A percentile compares a stretch with the other conserved stretches of the same genome.
These are phyloP conservation scores for Leptogaster cylindrica DNA, from an alignment of 2,888 invertebrate genomes.

Conservation along the genomic window DNA sequence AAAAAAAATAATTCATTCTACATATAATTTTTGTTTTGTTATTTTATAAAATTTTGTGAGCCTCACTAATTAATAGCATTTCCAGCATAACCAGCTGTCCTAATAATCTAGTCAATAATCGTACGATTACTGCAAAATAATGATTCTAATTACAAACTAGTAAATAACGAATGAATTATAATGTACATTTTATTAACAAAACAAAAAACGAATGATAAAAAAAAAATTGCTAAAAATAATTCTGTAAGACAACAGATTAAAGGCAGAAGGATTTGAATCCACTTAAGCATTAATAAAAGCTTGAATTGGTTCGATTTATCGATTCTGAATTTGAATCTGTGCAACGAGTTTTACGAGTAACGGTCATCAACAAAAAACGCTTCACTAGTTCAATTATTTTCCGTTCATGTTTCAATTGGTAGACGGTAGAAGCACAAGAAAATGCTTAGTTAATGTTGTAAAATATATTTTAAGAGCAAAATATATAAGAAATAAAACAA, in stretches of 20 bases:
- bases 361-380: conserved; percentile 7
- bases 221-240: conserved; percentile 5
- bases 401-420: not conserved
- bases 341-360: conserved; percentile 20
- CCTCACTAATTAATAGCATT: not conserved
- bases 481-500: no score
- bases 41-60: conserved; percentile 22
- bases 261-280: no score
- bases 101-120: no score
- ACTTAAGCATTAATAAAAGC: no score
- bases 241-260: not conserved
- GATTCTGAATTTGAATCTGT: conserved; percentile 20
- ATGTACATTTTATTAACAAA: no score
- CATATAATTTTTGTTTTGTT: no score
- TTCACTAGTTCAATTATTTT: conserved; percentile 35
- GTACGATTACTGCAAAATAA: no score
- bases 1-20: no score
- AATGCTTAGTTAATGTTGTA: conserved; percentile 28
- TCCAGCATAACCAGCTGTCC: conserved; percentile 7
- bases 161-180: no score
- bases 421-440: conserved; percentile 20
- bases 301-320: no score
- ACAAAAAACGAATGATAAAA: not conserved
- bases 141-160: no score
- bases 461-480: conserved; percentile 17